Evolutionary conservation across 2,797 vertebrate genomes (phyloP).

Genomic region (Gymnoscopelus braueri): DNA sequence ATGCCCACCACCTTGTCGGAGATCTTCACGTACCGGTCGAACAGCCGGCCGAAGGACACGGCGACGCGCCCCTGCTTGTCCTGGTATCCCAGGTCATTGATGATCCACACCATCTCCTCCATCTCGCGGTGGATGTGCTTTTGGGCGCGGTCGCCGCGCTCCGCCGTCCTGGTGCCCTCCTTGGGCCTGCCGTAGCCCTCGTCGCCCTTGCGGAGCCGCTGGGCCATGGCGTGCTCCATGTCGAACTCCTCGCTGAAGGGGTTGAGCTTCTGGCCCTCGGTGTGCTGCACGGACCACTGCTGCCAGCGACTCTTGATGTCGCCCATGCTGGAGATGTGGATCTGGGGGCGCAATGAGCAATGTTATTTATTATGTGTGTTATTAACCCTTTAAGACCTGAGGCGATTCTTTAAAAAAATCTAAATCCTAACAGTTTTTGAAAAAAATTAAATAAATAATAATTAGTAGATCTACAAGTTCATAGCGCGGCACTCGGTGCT

Average conservation of each 20-base stretch:
- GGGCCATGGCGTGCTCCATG: constrained; percentile 73
- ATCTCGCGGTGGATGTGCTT: constrained; percentile 81
- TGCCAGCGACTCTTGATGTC: constrained; percentile 83
- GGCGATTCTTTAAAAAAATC: no score
- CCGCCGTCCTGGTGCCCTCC: constrained; percentile 84
- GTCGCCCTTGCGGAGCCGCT: constrained; percentile 77
- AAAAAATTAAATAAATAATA: no score
- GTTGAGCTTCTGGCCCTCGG: constrained; percentile 72
- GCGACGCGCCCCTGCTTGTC: constrained; percentile 64
- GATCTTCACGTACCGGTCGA: constrained; percentile 86
- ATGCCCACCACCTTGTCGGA: constrained; percentile 88
- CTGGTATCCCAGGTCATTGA: constrained; percentile 76
- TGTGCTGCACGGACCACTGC: constrained; percentile 68
- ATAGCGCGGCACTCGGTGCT: no score
- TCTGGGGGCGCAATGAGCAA: constrained; percentile 45
- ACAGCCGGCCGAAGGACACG: constrained; percentile 81
- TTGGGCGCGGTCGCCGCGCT: constrained; percentile 79
- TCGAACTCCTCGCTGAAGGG: constrained; percentile 82
- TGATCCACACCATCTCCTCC: constrained; percentile 87
- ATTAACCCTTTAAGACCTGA: no score
- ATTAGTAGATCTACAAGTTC: no score
- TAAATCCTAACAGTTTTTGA: no score
- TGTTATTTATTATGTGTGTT: neutral
- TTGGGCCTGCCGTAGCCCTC: constrained; percentile 79
- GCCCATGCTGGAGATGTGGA: constrained; percentile 64